Base-by-base conservation (phyloP, 2,888 invertebrate species). In the Meteorus cinctellus region DNA sequence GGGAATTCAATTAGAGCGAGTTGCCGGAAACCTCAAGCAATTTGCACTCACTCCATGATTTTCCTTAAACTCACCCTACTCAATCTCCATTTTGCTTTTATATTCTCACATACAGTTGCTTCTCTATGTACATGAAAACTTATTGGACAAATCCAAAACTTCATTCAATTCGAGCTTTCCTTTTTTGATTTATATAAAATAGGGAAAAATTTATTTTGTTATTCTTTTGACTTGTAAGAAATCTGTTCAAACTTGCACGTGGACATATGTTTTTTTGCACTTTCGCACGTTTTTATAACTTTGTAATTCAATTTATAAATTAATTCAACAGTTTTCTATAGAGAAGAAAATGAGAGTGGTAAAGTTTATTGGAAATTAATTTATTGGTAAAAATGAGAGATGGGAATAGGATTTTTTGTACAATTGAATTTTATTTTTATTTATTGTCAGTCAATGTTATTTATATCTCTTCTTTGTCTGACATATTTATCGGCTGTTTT, bases 1-100 rank as follows among this genome's bases (percentile, higher is more conserved):
- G 84, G 84, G 86, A 87, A 87, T 88, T 87, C 88, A 86, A 88
- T 88, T 88, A 88, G 86, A 87, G 85, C 86, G 84, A 86, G 86
- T 86, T 85, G 84, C 85, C 85, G 86, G 86, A 86, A 88, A 88
- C 87, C 88, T 86, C 86, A 86, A 87, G 88, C 85, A 87, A 88
- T 88, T 88, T 83, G 81, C 82, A 77, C 81, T 81, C 78, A 60
- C 60, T 66, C 31, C 60, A 76, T 63, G 69, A 55, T 73, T 41
- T 41, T 24, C 45, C 63, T 36, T n/a, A 41, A 27, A 70, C 41
- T 67, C 63, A 48, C 68, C 36, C 27, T 31, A 55, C 67, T 67
- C 71, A 59, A 45, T 65, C 66, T 59, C 19, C 66, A 34, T 72
- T 48, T 41, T 68, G 60, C 41, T 36, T 36, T 41, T 48, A 75